These are phyloP conservation scores for Choreutis nemorana DNA, from an alignment of 2,888 invertebrate genomes.

Conservation along the genomic window DNA sequence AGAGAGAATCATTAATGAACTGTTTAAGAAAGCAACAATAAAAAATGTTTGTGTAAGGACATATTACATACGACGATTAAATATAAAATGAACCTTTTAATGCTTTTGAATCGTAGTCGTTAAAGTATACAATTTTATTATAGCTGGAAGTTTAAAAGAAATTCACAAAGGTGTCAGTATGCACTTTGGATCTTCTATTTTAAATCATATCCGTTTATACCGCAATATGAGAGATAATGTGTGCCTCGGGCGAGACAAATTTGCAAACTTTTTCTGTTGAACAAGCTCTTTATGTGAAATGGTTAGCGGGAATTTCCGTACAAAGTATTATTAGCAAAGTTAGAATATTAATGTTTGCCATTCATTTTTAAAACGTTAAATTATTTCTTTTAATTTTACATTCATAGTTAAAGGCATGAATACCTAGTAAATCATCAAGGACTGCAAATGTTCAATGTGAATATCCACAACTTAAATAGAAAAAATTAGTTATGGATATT, in stretches of 20 bases:
- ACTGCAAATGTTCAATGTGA: too few species aligned
- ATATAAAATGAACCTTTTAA: too few species aligned
- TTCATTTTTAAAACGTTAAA: slow-evolving; percentile 11
- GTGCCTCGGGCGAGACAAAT: slow-evolving; percentile 38
- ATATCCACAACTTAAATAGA: too few species aligned
- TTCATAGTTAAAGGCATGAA: too few species aligned
- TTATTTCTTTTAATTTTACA: slow-evolving; percentile 20
- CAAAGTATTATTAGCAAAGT: slow-evolving; percentile 34
- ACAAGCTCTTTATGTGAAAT: slow-evolving; percentile 37
- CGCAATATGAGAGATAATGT: slow-evolving; percentile 39
- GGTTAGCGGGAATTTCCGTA: slow-evolving; percentile 27
- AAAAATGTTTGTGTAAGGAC: too few species aligned
- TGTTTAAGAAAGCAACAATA: slow-evolving; percentile 2
- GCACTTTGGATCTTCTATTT: slow-evolving; percentile 19
- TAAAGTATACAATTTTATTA: too few species aligned
- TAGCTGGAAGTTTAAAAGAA: too few species aligned
- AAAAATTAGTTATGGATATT: too few species aligned
- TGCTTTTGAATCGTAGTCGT: too few species aligned
- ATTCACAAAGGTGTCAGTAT: slow-evolving; percentile 18
- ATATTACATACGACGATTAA: too few species aligned
- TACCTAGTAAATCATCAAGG: too few species aligned
- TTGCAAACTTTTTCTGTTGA: slow-evolving; percentile 41
- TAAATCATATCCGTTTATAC: slow-evolving; percentile 36
- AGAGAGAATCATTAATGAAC: slow-evolving; percentile 1
- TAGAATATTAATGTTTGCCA: slow-evolving; percentile 22